phyloP scores from a whole-genome alignment of 2,797 vertebrate species.

The Pipistrellus pygmaeus region DNA sequence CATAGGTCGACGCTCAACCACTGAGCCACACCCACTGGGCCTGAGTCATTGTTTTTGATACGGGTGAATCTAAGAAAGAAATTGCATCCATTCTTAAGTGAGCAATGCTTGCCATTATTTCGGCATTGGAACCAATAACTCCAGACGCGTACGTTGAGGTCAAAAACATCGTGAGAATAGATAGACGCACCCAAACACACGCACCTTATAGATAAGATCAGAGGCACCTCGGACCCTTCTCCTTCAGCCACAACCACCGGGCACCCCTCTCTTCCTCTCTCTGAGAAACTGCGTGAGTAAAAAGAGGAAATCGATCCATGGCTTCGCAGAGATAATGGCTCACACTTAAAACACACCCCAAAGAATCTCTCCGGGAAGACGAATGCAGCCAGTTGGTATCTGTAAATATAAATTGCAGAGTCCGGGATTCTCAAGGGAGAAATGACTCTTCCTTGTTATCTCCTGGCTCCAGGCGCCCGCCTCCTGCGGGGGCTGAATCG shows the following conservation, averaged over 20 bases:
- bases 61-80: slow-evolving; percentile 68
- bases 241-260: neutral
- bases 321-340: slow-evolving; percentile 81
- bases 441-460: slow-evolving; percentile 79
- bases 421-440: slow-evolving; percentile 80
- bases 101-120: neutral
- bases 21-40: too few relatives aligned
- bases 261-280: slow-evolving; percentile 44
- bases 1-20: neutral
- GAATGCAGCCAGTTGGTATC: slow-evolving; percentile 67
- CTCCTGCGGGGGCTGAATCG: slow-evolving; percentile 67
- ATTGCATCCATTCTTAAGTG: slow-evolving; percentile 5
- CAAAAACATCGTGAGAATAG: neutral
- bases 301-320: slow-evolving; percentile 64
- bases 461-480: slow-evolving; percentile 75
- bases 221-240: neutral
- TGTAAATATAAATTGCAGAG: slow-evolving; percentile 76
- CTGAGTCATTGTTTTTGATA: neutral
- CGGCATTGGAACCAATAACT: slow-evolving; percentile 45
- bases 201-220: neutral
- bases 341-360: slow-evolving; percentile 81
- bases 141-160: neutral
- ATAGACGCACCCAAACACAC: too few relatives aligned
- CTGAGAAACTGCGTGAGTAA: slow-evolving; percentile 36
- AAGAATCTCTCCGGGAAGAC: slow-evolving; percentile 64